Percentiles rank a stretch among this genome's conserved stretches.
These are phyloP conservation scores for Amphiprion ocellaris DNA, from an alignment of 2,113 vertebrate genomes.

Conservation along the genomic window DNA sequence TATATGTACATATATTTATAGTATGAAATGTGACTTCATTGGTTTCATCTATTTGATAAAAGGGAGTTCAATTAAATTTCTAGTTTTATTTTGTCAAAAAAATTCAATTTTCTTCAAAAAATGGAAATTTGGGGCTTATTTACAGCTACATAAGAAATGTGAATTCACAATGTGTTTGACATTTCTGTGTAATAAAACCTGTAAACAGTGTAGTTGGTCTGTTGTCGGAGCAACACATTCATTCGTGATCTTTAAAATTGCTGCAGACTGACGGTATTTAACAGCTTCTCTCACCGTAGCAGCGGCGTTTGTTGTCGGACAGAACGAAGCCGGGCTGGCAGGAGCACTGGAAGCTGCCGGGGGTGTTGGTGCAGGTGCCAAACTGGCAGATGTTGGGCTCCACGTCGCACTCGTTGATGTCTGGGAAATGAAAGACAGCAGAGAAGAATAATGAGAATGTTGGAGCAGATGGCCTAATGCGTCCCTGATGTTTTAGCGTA, in stretches of 20 bases:
- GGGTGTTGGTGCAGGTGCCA: slow-evolving; percentile 92
- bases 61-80: too few species aligned
- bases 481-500: slow-evolving; percentile 18
- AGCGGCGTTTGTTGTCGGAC: slow-evolving; percentile 90
- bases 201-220: background rate
- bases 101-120: too few species aligned
- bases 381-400: slow-evolving; percentile 92
- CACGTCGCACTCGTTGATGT: slow-evolving; percentile 93
- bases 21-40: too few species aligned
- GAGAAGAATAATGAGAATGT: background rate
- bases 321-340: slow-evolving; percentile 91
- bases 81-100: too few species aligned
- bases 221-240: background rate
- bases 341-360: slow-evolving; percentile 93
- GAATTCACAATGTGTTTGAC: too few species aligned
- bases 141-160: too few species aligned
- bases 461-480: slow-evolving; percentile 37
- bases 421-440: slow-evolving; percentile 71
- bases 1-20: too few species aligned
- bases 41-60: too few species aligned
- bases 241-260: background rate
- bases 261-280: background rate
- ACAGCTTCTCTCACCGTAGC: slow-evolving; percentile 89
- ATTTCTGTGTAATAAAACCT: too few species aligned
- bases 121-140: too few species aligned